phyloP scores from a whole-genome alignment of 2,888 invertebrate genomes.

The Plebejus anna region DNA sequence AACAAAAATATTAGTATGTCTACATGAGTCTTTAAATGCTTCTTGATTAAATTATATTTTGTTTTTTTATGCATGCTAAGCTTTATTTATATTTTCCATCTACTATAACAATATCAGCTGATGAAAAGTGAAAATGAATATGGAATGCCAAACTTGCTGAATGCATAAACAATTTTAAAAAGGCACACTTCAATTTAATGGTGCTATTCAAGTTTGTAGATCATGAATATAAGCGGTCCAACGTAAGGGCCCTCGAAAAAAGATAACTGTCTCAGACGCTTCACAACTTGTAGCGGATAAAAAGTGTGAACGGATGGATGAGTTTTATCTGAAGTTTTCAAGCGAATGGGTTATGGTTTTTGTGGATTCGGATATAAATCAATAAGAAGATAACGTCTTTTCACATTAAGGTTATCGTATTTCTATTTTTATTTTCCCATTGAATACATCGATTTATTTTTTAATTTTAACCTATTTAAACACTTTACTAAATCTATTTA shows the following conservation, averaged over 20 bases:
- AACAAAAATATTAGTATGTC: background rate
- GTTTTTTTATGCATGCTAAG: background rate
- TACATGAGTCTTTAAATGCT: background rate
- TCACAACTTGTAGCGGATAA: slow-evolving; percentile 25
- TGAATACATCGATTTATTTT: background rate
- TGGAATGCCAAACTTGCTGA: slow-evolving; percentile 19
- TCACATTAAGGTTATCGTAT: slow-evolving; percentile 6
- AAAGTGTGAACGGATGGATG: slow-evolving; percentile 24
- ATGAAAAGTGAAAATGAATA: slow-evolving; percentile 7
- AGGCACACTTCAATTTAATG: slow-evolving; percentile 18
- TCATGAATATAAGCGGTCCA: slow-evolving; percentile 21
- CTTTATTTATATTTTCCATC: background rate
- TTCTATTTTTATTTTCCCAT: background rate
- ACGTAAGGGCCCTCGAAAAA: slow-evolving; percentile 26
- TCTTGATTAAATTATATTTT: background rate
- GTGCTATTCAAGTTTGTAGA: slow-evolving; percentile 25
- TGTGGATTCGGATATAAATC: slow-evolving; percentile 24
- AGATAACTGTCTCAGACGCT: slow-evolving; percentile 28
- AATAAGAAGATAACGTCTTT: background rate
- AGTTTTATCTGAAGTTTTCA: slow-evolving; percentile 24
- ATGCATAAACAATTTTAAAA: slow-evolving; percentile 21
- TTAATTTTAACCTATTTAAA: background rate
- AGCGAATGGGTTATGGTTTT: slow-evolving; percentile 23
- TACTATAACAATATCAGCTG: background rate
- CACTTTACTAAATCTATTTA: background rate